Evolutionary conservation across 2,113 vertebrate species (phyloP), one percentile per base, ranked within the genome.

Genomic region (Sphaerodactylus townsendi): DNA sequence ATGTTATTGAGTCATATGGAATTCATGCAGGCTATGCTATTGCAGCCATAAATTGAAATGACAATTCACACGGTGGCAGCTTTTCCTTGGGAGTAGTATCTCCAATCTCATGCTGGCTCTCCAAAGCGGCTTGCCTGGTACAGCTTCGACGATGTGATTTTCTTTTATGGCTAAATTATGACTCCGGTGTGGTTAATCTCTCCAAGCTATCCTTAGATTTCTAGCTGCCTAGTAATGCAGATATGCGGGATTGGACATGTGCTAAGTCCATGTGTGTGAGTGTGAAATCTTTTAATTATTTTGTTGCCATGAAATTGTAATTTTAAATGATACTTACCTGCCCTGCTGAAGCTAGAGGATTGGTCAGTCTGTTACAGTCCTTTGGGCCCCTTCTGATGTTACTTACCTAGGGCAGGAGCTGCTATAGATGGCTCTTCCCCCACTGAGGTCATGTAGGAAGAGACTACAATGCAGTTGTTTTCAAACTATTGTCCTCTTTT

Each of bases 21-120:
- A 50, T 74, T 92, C 90, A 89, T 69, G 83, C 75, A 79, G 81
- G 25, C 28, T 89, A 53, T 84, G 64, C 82, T 88, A 74, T 41
- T 93, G 87, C 87, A 13, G 35, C 83, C 81, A 86, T 91, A 91
- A 92, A 94, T 92, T 88, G 93, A 86, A 93, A 77, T 92, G 86
- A 93, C 72, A 89, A 41, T 79, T 77, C 79, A 81, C 90, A 83
- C 33, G 66, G 77, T 87, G 92, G 92, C 89, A 90, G 72, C 65
- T 74, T 84, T 81, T 72, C 46, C 33, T 77, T 88, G 66, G 86
- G 83, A 92, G 86, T 70, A 82, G 70, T 81, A 77, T 90, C 62
- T 86, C 88, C 85, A 66, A 82, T 86, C 76, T 89, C 1, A 0
- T 14, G 71, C 77, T 86, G 69, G 69, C 79, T 92, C 91, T 88